These are phyloP conservation scores for Caerostris darwini DNA, from an alignment of 1,140 invertebrate species.

Conservation along the genomic window DNA sequence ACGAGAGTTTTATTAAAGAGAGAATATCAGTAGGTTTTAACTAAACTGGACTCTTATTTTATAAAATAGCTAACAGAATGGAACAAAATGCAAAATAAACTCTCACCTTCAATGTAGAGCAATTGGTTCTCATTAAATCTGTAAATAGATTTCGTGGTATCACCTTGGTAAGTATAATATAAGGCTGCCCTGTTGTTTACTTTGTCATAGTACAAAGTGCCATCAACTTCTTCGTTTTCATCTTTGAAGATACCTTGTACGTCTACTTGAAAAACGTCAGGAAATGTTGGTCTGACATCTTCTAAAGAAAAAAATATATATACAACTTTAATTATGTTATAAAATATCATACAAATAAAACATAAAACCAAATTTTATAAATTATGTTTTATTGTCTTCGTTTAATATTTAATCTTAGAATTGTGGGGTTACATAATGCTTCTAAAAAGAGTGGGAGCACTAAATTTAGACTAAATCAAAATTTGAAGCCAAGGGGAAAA, in stretches of 20 bases:
- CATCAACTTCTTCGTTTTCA: constrained; percentile 28
- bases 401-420: too few species aligned
- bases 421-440: too few species aligned
- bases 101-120: constrained; percentile 54
- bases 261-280: constrained; percentile 58
- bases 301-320: neutral
- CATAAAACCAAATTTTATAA: neutral
- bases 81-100: neutral
- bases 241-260: constrained; percentile 9
- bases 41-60: too few species aligned
- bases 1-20: too few species aligned
- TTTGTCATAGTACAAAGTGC: constrained; percentile 33
- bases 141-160: neutral
- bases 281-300: constrained; percentile 12
- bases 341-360: neutral
- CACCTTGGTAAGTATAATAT: neutral
- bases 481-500: too few species aligned
- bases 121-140: constrained; percentile 34
- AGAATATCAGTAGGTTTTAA: too few species aligned
- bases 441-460: too few species aligned
- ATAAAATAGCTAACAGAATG: too few species aligned
- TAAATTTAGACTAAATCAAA: too few species aligned
- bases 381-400: too few species aligned
- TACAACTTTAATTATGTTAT: neutral
- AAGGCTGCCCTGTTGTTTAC: constrained; percentile 53